Evolutionary conservation across 35 echinoderm and acorn worm genomes (phyloP), one percentile per base, ranked within the genome.

Genomic region (Heliocidaris tuberculata): DNA sequence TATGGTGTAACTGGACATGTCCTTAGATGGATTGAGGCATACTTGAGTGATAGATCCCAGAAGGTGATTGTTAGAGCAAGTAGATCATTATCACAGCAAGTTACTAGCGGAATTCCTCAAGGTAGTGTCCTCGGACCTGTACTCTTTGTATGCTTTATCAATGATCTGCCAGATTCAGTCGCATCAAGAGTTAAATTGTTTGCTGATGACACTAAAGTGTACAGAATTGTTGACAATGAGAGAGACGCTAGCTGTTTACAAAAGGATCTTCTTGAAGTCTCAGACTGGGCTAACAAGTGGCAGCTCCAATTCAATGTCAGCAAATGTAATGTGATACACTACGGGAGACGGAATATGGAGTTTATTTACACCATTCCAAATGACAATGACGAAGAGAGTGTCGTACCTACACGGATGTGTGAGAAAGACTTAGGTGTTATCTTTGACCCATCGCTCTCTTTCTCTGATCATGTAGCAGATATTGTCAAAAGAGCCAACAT

Each of bases 131-230:
- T 95, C 2, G 95, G 95, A 24, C 95, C 95, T 12, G 35, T 93
- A 78, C 56, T 94, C 12, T 94, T 94, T 31, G 50, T 94, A 27
- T 30, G 48, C 48, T 94, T 88, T 30, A 88, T 88, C 9, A 88
- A 88, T 32, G 86, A 88, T 31, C 31, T 88, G 86, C 86, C 86
- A 32, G 86, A 88, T 13, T 13, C 13, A 88, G 86, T 88, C 13
- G 30, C 13, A 31, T 13, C 86, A 13, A 31, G 27, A 27, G 30
- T 92, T 27, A 95, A 92, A 42, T 65, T 92, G 30, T 95, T 95
- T 71, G 95, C 95, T 1, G 88, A 95, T 50, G 95, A 95, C 31
- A 95, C 95, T 8, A 95, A 95, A 48, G 3, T 95, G 4, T 95
- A 65, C 59, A 90, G 89, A 88, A 56, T 52, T 19, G n/a, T 52